phyloP scores from a whole-genome alignment of 2,797 vertebrate genomes.

The Gymnopithys bicolor region DNA sequence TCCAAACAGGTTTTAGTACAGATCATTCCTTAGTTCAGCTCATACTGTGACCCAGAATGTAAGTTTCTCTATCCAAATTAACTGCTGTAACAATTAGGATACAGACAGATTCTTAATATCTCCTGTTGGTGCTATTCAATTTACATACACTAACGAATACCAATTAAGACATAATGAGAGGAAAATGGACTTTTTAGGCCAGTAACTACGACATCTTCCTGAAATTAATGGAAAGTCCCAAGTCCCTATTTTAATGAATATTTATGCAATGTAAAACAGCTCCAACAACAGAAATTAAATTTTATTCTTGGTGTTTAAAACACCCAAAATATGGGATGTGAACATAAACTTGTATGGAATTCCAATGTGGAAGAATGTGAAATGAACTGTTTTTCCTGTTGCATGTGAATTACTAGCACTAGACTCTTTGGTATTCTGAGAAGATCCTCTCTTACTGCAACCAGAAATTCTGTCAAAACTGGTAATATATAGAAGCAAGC shows the following conservation, averaged over 20 bases:
- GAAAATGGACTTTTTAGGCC: background rate
- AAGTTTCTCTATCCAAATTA: background rate
- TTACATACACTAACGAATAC: background rate
- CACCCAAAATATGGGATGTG: background rate
- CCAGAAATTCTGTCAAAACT: conserved; percentile 2
- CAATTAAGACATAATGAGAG: background rate
- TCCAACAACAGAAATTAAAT: background rate
- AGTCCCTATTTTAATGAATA: background rate
- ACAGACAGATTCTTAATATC: background rate
- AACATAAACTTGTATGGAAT: background rate
- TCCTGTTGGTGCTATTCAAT: background rate
- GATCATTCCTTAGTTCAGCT: background rate
- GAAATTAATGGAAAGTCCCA: background rate
- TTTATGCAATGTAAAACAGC: background rate
- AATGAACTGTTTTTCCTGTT: background rate
- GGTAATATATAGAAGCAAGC: background rate
- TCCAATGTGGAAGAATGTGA: background rate
- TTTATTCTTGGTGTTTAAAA: background rate
- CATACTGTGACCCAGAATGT: background rate
- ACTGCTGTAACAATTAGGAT: background rate
- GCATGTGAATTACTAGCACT: background rate
- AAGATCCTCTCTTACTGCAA: background rate
- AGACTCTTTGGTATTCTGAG: background rate
- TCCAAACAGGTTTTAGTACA: background rate
- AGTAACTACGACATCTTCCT: background rate